phyloP scores from a whole-genome alignment of 2,888 invertebrate genomes.

The Drosophila borealis region DNA sequence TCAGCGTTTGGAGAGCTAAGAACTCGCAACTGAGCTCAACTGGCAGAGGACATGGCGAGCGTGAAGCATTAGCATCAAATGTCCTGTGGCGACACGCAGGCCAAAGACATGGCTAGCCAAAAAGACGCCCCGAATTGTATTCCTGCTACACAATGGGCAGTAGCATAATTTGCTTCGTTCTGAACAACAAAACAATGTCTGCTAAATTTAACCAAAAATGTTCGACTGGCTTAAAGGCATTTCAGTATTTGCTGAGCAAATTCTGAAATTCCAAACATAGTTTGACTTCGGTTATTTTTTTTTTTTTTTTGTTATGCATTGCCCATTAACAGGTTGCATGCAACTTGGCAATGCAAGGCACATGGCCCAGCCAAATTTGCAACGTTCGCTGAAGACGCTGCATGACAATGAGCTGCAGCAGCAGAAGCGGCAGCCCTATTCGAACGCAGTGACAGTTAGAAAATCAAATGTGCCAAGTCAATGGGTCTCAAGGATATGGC shows the following conservation, averaged over 20 bases:
- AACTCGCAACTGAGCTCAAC: not conserved
- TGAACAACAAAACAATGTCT: conserved; percentile 10
- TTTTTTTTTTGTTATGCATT: conserved; percentile 1
- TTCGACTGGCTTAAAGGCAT: conserved; percentile 11
- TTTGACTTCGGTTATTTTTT: not conserved
- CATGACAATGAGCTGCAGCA: conserved; percentile 64
- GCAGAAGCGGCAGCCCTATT: conserved; percentile 5
- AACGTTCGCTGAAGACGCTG: conserved; percentile 49
- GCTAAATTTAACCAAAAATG: not conserved
- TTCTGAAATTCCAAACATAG: conserved; percentile 18
- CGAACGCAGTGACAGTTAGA: conserved; percentile 18
- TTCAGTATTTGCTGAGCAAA: conserved; percentile 10
- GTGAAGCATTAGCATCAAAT: conserved; percentile 42
- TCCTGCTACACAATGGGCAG: conserved; percentile 11
- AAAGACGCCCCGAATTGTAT: conserved; percentile 29
- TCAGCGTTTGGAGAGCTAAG: conserved; percentile 54
- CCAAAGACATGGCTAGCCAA: conserved; percentile 44
- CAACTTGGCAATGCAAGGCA: conserved; percentile 56
- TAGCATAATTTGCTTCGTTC: conserved; percentile 22
- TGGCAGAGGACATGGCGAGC: conserved; percentile 21
- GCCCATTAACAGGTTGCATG: conserved; percentile 34
- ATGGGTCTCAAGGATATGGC: conserved; percentile 44
- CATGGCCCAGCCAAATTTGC: conserved; percentile 63
- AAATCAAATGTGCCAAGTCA: conserved; percentile 65
- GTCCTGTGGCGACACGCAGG: conserved; percentile 54